phyloP scores from a whole-genome alignment of 2,797 vertebrate species.

The Enteromius mattozi region DNA sequence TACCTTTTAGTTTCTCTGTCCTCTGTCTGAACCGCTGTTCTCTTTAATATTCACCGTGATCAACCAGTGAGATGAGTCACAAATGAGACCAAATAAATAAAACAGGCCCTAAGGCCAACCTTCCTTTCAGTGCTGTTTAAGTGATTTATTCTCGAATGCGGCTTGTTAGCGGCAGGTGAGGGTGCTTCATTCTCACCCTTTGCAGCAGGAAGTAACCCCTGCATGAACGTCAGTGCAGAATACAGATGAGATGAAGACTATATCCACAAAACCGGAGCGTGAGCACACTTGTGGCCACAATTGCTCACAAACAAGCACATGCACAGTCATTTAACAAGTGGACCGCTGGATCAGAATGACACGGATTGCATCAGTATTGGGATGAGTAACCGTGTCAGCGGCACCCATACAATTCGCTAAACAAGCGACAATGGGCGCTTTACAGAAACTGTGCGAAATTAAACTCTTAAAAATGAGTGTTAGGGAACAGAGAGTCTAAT shows the following conservation, averaged over 20 bases:
- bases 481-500: neutral
- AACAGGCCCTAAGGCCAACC: conserved; percentile 36
- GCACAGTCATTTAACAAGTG: conserved; percentile 1
- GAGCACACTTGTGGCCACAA: neutral
- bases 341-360: conserved; percentile 19
- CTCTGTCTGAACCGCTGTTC: conserved; percentile 31
- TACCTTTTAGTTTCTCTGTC: neutral
- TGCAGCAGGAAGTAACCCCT: conserved; percentile 33
- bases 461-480: neutral
- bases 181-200: conserved; percentile 27
- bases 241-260: conserved; percentile 27
- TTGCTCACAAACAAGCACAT: neutral
- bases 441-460: neutral
- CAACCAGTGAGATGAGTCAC: conserved; percentile 42
- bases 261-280: neutral
- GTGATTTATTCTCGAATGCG: conserved; percentile 30
- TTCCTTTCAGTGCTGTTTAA: conserved; percentile 32
- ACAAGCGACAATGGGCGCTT: neutral
- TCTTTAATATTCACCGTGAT: conserved; percentile 51
- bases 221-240: conserved; percentile 10
- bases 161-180: conserved; percentile 38
- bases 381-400: neutral
- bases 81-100: conserved; percentile 44
- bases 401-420: neutral
- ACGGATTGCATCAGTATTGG: conserved; percentile 22